phyloP scores from a whole-genome alignment of 2,797 vertebrate genomes.

The Parotocinclus haroldoi region DNA sequence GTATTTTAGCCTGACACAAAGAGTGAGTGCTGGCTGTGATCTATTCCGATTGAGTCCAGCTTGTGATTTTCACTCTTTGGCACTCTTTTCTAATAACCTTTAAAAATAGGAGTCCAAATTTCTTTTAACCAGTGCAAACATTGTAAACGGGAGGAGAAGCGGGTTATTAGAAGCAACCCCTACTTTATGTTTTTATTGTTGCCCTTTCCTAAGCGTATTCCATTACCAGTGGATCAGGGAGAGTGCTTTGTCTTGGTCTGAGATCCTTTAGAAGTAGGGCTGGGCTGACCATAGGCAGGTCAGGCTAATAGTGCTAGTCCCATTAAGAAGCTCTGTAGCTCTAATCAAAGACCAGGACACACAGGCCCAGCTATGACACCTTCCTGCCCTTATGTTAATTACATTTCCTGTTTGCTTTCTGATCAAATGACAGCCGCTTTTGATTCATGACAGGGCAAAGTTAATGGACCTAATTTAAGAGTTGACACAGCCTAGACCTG shows the following conservation, averaged over 20 bases:
- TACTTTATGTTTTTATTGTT: slow-evolving; percentile 45
- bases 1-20: slow-evolving; percentile 55
- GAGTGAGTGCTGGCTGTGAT: slow-evolving; percentile 71
- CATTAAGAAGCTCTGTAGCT: slow-evolving; percentile 54
- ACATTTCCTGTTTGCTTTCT: slow-evolving; percentile 67
- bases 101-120: slow-evolving; percentile 71
- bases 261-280: slow-evolving; percentile 54
- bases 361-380: slow-evolving; percentile 63
- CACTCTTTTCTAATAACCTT: slow-evolving; percentile 56
- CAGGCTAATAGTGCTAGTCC: slow-evolving; percentile 56
- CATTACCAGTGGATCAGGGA: slow-evolving; percentile 51
- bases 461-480: slow-evolving; percentile 67
- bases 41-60: slow-evolving; percentile 63
- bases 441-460: slow-evolving; percentile 41
- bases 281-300: slow-evolving; percentile 41
- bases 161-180: slow-evolving; percentile 1
- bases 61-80: slow-evolving; percentile 73
- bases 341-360: slow-evolving; percentile 54
- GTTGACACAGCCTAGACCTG: slow-evolving; percentile 16
- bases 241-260: slow-evolving; percentile 58
- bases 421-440: slow-evolving; percentile 61
- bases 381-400: slow-evolving; percentile 68
- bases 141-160: slow-evolving; percentile 51
- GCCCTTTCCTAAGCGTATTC: slow-evolving; percentile 48
- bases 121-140: slow-evolving; percentile 64